Conservation (phyloP, 2,888 invertebrate species). For the Patella ulyssiponensis region DNA sequence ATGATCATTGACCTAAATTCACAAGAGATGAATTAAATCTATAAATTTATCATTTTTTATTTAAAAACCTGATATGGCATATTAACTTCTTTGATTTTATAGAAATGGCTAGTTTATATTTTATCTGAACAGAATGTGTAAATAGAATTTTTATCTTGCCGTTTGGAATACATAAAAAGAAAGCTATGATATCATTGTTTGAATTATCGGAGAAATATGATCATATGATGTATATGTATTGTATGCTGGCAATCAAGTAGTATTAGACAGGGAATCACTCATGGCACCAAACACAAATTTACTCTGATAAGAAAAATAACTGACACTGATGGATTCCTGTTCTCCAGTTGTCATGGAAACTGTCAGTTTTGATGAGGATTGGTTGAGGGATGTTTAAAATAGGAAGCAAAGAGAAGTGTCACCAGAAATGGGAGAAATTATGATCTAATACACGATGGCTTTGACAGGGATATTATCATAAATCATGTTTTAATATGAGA, state of each 20-base stretch:
- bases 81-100: too few relatives aligned
- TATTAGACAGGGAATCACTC: slow-evolving; percentile 11
- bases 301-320: slow-evolving; percentile 49
- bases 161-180: neutral
- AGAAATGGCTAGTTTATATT: too few relatives aligned
- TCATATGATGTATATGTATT: slow-evolving; percentile 8
- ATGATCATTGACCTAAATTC: too few relatives aligned
- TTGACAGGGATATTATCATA: slow-evolving; percentile 65
- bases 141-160: neutral
- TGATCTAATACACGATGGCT: slow-evolving; percentile 42
- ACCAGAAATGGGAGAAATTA: slow-evolving; percentile 3
- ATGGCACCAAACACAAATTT: slow-evolving; percentile 12
- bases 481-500: slow-evolving; percentile 38
- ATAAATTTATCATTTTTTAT: too few relatives aligned
- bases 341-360: slow-evolving; percentile 61
- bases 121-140: too few relatives aligned
- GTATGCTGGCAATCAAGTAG: neutral
- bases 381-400: slow-evolving; percentile 5
- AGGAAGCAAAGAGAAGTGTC: slow-evolving; percentile 3
- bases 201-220: neutral
- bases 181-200: neutral
- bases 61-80: too few relatives aligned
- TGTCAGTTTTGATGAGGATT: slow-evolving; percentile 55
- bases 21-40: too few relatives aligned
- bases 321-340: slow-evolving; percentile 60